Conservation (phyloP, 1,140 invertebrate species). For the Bathynomus jamesi region DNA sequence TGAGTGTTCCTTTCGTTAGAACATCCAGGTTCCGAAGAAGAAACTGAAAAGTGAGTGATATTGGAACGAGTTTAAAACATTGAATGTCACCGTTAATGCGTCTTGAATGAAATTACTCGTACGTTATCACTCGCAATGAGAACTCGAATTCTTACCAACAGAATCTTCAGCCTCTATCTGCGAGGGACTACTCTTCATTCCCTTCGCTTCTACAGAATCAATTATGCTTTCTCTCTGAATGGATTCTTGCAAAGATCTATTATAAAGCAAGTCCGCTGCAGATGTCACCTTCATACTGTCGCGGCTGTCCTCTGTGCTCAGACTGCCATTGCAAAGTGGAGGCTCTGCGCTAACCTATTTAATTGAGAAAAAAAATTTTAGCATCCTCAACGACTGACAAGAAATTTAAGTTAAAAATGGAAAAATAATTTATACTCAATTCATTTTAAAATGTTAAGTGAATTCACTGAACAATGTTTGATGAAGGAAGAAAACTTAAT, state of each 20-base stretch:
- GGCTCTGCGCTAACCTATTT: conserved; percentile 19
- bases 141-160: too few species aligned
- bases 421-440: too few species aligned
- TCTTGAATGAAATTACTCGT: too few species aligned
- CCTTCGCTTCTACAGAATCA: background rate
- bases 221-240: conserved; percentile 2
- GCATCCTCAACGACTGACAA: too few species aligned
- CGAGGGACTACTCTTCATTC: conserved; percentile 1
- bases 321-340: conserved; percentile 19
- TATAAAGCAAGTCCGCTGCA: conserved; percentile 21
- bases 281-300: conserved; percentile 30
- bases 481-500: too few species aligned
- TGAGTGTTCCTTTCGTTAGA: conserved; percentile 10
- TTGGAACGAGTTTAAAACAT: too few species aligned
- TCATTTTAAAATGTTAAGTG: too few species aligned
- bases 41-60: conserved; percentile 20
- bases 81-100: background rate
- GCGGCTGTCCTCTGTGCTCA: conserved; percentile 26
- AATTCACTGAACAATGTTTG: too few species aligned
- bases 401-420: too few species aligned
- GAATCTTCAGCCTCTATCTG: conserved; percentile 22
- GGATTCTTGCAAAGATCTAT: conserved; percentile 5
- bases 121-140: too few species aligned
- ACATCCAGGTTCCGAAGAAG: conserved; percentile 26
- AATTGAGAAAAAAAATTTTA: too few species aligned